Conservation (phyloP, 2,797 vertebrate species). For the Xiphophorus birchmanni region DNA sequence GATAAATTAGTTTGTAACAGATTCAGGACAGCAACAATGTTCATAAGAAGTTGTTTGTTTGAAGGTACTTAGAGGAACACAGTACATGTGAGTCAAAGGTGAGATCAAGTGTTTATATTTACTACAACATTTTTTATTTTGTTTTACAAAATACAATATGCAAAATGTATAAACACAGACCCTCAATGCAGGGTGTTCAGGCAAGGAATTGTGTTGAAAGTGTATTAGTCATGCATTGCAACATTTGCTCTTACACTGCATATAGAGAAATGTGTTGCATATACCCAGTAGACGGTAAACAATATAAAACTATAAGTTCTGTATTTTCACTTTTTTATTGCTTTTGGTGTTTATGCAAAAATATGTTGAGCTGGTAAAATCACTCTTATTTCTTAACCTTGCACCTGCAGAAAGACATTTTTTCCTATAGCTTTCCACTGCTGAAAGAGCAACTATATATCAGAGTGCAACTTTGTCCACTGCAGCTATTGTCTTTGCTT, state of each 20-base stretch:
- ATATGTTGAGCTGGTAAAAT: neutral
- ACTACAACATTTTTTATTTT: neutral
- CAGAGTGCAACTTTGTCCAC: neutral
- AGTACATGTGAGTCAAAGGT: neutral
- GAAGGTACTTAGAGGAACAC: neutral
- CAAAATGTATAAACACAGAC: neutral
- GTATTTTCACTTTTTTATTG: neutral
- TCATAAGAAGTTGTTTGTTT: neutral
- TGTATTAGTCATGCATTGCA: neutral
- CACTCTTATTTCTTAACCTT: neutral
- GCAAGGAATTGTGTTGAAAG: neutral
- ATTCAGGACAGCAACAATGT: neutral
- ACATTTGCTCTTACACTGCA: neutral
- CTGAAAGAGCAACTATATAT: neutral
- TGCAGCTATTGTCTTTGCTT: slow-evolving; percentile 6
- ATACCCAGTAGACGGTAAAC: neutral
- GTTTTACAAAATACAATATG: neutral
- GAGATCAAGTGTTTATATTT: neutral
- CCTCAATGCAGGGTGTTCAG: neutral
- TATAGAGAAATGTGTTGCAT: neutral
- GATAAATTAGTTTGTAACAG: neutral
- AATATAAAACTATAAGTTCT: neutral
- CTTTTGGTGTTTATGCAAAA: neutral
- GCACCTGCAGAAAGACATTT: neutral
- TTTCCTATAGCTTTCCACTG: neutral